Base-by-base conservation (phyloP, 1,140 invertebrate species). In the Condylostylus longicornis region DNA sequence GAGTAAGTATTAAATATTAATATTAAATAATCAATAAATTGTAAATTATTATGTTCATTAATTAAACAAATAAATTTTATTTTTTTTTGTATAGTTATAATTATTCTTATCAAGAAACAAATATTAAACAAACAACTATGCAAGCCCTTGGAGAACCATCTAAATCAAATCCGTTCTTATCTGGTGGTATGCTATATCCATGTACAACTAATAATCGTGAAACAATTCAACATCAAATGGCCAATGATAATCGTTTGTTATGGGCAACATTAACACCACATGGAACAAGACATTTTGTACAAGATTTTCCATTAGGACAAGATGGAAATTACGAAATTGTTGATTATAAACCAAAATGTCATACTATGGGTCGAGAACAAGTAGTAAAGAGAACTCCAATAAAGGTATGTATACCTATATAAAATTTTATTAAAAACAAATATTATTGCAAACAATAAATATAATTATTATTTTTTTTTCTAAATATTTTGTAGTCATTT, bases 251-350 rank as follows among this genome's bases (percentile, higher is more conserved):
- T 5, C 59, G 68, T 0, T 72, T 82, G 13, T 70, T 86, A 18
- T 87, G 82, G 82, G 82, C 83, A 1, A 81, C 82, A 0, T 60
- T 87, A 6, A 85, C 82, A 4, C 82, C 83, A 0, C 66, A 80
- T 13, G 82, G 82, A 14, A 83, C 81, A 0, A 62, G 67, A 35
- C 73, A 77, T 49, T 77, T 75, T 45, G 70, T 76, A 22, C 71
- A 73, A 3, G 72, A 75, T 51, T 54, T 58, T 33, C 66, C 69
- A 25, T 67, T 67, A 37, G 55, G 67, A 15, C 72, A 77, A 35
- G 77, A 79, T 44, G 75, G 79, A 21, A 77, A 79, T 46, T 82
- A 82, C 50, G 79, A 82, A 51, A 77, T 76, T 17, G 75, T 82
- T 6, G 78, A 77, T 14, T 56, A 59, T 40, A 48, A 51, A 20